Conservation (phyloP, 2,888 invertebrate species). For the Minunthozetes semirufus region DNA sequence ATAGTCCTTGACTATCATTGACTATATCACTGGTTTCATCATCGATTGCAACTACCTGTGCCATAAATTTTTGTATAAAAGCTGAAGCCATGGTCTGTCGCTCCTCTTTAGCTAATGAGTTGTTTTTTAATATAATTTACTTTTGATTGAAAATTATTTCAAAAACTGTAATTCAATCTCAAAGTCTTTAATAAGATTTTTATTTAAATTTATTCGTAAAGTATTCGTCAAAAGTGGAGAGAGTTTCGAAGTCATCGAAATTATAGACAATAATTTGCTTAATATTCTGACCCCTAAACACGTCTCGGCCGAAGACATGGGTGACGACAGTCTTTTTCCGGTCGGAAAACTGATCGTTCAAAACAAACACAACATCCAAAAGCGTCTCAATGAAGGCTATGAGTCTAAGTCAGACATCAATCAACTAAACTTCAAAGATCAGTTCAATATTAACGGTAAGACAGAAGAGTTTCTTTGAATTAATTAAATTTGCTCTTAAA, state of each 20-base stretch:
- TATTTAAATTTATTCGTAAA: too few species aligned
- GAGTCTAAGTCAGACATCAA: neutral
- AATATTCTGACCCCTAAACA: neutral
- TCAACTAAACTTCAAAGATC: neutral
- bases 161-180: too few species aligned
- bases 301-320: neutral
- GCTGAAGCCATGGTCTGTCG: too few species aligned
- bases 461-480: neutral
- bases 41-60: too few species aligned
- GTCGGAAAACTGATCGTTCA: neutral
- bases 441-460: slow-evolving; percentile 7
- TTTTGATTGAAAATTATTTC: too few species aligned
- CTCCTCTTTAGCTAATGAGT: too few species aligned
- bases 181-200: too few species aligned
- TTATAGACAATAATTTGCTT: neutral
- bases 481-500: neutral
- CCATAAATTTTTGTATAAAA: too few species aligned
- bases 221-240: neutral
- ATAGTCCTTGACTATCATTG: too few species aligned
- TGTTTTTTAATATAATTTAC: too few species aligned
- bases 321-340: neutral
- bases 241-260: neutral
- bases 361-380: neutral
- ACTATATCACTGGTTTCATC: too few species aligned
- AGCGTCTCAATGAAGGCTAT: neutral